Base-by-base conservation (phyloP, 2,797 vertebrate species). In the Hozukius guyotensis region DNA sequence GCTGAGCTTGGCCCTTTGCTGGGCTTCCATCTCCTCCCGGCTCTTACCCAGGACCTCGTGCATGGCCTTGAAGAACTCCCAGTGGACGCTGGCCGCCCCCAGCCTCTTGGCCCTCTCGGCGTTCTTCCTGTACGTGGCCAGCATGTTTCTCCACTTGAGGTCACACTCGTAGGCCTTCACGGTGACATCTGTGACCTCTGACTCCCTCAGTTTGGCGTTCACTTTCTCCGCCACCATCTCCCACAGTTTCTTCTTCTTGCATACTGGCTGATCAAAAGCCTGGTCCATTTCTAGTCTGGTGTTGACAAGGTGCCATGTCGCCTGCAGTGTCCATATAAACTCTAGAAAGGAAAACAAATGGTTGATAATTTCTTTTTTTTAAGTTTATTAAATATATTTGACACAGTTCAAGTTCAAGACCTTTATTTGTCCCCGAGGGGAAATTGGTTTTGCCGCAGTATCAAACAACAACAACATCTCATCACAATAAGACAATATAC, bases 191-290 rank as follows among this genome's bases (percentile, higher is more conserved):
- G 79, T 69, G 77, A 78, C 82, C 52, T 93, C 94, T 0, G 92
- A 92, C 29, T 91, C 93, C 72, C 84, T 88, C 16, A 96, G 88
- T 61, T 93, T 93, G 61, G 61, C 80, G 0, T 94, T 96, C 38
- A 96, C 93, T 57, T 89, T 94, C 87, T 96, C 95, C 1, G 95
- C 93, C 81, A 95, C 95, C 20, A 88, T 88, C 83, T 96, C 95
- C 96, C 96, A 96, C 2, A 96, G 95, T 87, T 95, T 92, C 92
- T 96, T 96, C 73, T 96, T 96, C 85, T 96, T 96, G 84, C 95
- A 96, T 0, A 96, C 95, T 0, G 96, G 94, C 90, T 96, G 95
- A 68, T 95, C 94, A 46, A 96, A 96, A 5, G 93, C 94, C 29
- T 83, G 88, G 69, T 96, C 96, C 96, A 96, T 96, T 52, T 96